Base-by-base conservation (phyloP, 2,888 invertebrate genomes). In the Sclerodermus sp. region DNA sequence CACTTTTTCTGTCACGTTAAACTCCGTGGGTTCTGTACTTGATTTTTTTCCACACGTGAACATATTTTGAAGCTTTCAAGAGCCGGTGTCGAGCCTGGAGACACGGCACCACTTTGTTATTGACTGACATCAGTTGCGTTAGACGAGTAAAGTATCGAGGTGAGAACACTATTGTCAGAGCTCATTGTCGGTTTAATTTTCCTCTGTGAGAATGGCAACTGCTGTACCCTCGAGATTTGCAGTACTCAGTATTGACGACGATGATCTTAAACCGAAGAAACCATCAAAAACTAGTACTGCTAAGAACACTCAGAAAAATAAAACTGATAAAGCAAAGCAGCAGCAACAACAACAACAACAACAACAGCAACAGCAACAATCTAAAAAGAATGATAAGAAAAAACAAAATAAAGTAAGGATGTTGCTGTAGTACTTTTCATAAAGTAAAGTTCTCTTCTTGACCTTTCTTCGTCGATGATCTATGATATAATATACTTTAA, bases 161-260 rank as follows among this genome's bases (percentile, higher is more conserved):
- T n/a, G n/a, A n/a, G n/a, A n/a, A n/a, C n/a, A n/a, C n/a, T 8
- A 23, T 23, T 8, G 23, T 23, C 23, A 23, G 4, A 23, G 23
- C 45, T 53, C 39, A 38, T 52, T 57, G 49, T 54, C 38, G 46
- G 44, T 60, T 23, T 38, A 53, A 48, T 46, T 45, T 42, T 43
- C 51, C 53, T 53, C 47, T 32, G 49, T 36, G 55, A 72, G 65
- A 74, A 86, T 86, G 86, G 84, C 85, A 80, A 82, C 84, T 68
- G 81, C 85, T 36, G 83, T 87, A 46, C 86, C 87, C 58, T 89
- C 90, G 17, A 82, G 90, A 66, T 90, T 89, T 78, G 86, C 89
- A 51, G 86, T 88, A 57, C 81, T 90, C 45, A 85, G 85, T 77
- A 84, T 89, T 48, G 89, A 89, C 67, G 89, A 88, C 65, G 89